Percentiles rank a stretch among this genome's conserved stretches.
Evolutionary conservation across 1,140 invertebrate species (phyloP).

Genomic region (Batillaria attramentaria): DNA sequence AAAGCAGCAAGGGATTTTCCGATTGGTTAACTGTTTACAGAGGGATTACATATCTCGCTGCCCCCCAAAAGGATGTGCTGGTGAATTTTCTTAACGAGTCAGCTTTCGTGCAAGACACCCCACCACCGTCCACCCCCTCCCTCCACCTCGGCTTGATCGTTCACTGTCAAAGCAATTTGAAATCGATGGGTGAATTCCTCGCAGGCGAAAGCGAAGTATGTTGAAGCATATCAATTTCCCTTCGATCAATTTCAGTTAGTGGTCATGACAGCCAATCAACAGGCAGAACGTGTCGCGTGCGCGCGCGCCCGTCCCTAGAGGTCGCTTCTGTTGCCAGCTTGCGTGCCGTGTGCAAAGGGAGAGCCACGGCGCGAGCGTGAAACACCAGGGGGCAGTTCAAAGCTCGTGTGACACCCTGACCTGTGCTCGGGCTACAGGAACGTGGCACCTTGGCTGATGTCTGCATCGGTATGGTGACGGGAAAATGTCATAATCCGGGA

Average conservation of each 20-base stretch:
- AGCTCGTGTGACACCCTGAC: slow-evolving; percentile 12
- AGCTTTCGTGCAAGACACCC: not conserved
- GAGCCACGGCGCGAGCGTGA: not conserved
- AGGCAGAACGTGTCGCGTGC: slow-evolving; percentile 29
- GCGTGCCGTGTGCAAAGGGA: slow-evolving; percentile 25
- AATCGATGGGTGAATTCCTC: slow-evolving; percentile 16
- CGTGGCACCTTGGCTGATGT: too few species aligned
- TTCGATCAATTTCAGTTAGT: slow-evolving; percentile 30
- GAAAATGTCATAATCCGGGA: too few species aligned
- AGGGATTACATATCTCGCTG: too few species aligned
- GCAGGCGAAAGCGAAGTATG: slow-evolving; percentile 17
- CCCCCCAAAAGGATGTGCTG: not conserved
- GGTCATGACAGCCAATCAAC: slow-evolving; percentile 29
- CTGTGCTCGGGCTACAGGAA: too few species aligned
- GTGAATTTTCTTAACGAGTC: too few species aligned
- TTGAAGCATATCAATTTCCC: slow-evolving; percentile 32
- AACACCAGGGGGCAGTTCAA: slow-evolving; percentile 19
- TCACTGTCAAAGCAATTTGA: slow-evolving; percentile 25
- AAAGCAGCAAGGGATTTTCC: too few species aligned
- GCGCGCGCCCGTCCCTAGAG: slow-evolving; percentile 3
- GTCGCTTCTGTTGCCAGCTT: slow-evolving; percentile 27
- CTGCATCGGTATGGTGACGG: too few species aligned
- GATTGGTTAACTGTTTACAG: too few species aligned
- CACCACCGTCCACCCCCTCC: not conserved
- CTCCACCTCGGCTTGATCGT: not conserved